Evolutionary conservation across 1,140 invertebrate species (phyloP).

Genomic region (Drosophila biarmipes): DNA sequence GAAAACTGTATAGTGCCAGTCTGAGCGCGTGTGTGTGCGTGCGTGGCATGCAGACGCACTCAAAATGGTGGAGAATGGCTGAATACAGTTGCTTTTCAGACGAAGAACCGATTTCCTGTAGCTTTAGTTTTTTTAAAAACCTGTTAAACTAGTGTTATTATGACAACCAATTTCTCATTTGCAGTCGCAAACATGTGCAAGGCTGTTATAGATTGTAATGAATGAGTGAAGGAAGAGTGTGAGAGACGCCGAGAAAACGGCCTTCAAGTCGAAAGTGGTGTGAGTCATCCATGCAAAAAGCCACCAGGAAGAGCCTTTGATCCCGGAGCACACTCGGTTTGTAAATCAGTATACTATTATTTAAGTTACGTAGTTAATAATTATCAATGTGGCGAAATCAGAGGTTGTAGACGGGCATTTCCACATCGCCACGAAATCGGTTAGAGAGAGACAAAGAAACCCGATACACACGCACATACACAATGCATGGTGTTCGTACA

Average conservation of each 20-base stretch:
- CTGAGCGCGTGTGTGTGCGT: slow-evolving; percentile 16
- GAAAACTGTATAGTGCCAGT: slow-evolving; percentile 43
- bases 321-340: slow-evolving; percentile 75
- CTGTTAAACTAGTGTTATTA: slow-evolving; percentile 83
- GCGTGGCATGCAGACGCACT: slow-evolving; percentile 9
- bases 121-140: slow-evolving; percentile 46
- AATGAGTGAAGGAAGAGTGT: slow-evolving; percentile 69
- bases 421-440: slow-evolving; percentile 11
- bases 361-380: slow-evolving; percentile 23
- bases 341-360: slow-evolving; percentile 66
- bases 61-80: slow-evolving; percentile 10
- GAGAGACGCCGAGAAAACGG: slow-evolving; percentile 62
- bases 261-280: slow-evolving; percentile 57
- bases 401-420: slow-evolving; percentile 2
- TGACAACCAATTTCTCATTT: slow-evolving; percentile 84
- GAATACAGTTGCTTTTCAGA: slow-evolving; percentile 22
- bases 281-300: slow-evolving; percentile 64
- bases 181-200: slow-evolving; percentile 78
- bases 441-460: slow-evolving; percentile 34
- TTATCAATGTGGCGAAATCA: slow-evolving; percentile 2
- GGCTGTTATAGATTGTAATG: slow-evolving; percentile 71
- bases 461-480: slow-evolving; percentile 17
- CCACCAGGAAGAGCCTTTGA: slow-evolving; percentile 61
- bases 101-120: slow-evolving; percentile 35
- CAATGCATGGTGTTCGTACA: neutral